Base-by-base conservation (phyloP, 2,888 invertebrate species). In the Osmoderma eremita region DNA sequence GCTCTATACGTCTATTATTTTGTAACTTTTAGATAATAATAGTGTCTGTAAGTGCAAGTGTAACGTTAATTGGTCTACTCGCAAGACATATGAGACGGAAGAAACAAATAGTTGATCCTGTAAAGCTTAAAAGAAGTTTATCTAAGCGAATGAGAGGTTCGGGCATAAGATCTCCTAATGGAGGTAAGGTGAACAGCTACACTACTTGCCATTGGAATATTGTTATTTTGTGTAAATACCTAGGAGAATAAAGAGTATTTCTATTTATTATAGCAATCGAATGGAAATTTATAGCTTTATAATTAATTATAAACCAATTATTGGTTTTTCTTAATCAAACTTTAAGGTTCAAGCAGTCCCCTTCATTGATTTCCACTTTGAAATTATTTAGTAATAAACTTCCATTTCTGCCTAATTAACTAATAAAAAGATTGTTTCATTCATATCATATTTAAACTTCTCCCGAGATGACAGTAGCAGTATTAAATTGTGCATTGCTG, bases 1-100 rank as follows among this genome's bases (percentile, higher is more conserved):
- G 15, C 18, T 20, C 41, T 15, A 6, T 22, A n/a, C 12, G 10
- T 30, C 22, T 30, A 15, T 8, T 6, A 15, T 30, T n/a, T 17
- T 38, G 17, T 38, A 3, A 38, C 39, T 38, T 72, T 73, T 70
- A 76, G 91, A 87, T 92, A 67, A 86, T 91, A 66, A 83, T 91
- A 76, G 86, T 91, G 78, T 90, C 92, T 71, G 85, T 92, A 71
- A 88, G 91, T 56, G 87, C 92, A 41, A 93, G 95, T 77, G 89
- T 94, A 17, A 88, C 92, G 6, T 84, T 95, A n/a, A 87, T 96
- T 45, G 92, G 93, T 41, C 88, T 94, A 8, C 82, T 96, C 30
- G 93, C 95, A 45, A 88, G 91, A 73, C 93, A 92, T 81, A 84
- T 94, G 74, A 88, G 92, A 53, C 86, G 94, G 64, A 85, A 90